phyloP scores from a whole-genome alignment of 2,797 vertebrate species.

The Myioborus miniatus region DNA sequence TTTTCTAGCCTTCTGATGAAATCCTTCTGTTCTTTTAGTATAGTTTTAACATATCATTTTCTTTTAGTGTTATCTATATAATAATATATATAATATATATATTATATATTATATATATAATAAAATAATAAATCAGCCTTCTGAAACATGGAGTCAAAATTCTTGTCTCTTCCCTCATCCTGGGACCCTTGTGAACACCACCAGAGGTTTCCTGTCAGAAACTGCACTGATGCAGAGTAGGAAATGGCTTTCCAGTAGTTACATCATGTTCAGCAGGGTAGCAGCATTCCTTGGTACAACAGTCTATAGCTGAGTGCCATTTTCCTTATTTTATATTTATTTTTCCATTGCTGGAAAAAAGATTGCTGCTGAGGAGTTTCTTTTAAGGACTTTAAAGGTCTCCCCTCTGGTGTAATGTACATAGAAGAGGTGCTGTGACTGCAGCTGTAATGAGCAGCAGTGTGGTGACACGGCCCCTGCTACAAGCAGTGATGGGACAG shows the following conservation, averaged over 20 bases:
- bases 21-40: too few species aligned
- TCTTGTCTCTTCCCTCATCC: too few species aligned
- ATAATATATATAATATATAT: too few species aligned
- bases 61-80: too few species aligned
- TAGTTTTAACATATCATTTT: too few species aligned
- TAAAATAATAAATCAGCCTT: too few species aligned
- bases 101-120: too few species aligned
- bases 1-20: too few species aligned
- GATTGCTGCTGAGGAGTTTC: rapidly evolving
- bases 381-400: neutral
- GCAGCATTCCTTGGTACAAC: neutral
- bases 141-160: too few species aligned
- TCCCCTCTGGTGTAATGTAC: neutral
- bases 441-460: neutral
- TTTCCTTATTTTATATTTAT: neutral
- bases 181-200: too few species aligned
- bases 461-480: rapidly evolving
- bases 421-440: neutral
- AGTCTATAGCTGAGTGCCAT: neutral
- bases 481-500: neutral
- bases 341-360: neutral
- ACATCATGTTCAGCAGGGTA: neutral
- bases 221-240: neutral
- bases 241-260: neutral
- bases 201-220: neutral